Conservation (phyloP, 2,113 vertebrate genomes). For the Ibidorhyncha struthersii region DNA sequence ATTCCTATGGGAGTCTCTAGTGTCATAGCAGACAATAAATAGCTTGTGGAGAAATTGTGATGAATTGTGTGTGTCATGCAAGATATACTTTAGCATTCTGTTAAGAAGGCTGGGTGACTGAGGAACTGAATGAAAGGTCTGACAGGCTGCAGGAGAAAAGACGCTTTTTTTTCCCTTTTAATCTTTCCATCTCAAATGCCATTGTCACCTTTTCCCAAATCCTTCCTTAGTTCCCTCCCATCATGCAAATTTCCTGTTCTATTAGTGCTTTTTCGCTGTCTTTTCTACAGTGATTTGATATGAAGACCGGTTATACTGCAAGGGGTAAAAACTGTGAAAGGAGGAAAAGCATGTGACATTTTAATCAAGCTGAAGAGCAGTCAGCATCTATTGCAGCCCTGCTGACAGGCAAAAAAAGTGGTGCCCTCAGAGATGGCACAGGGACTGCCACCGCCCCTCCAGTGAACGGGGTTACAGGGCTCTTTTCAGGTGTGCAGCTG, state of each 20-base stretch:
- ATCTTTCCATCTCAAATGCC: not conserved
- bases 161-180: fast-evolving
- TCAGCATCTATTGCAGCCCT: not conserved
- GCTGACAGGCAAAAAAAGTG: not conserved
- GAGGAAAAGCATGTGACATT: not conserved
- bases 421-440: not conserved
- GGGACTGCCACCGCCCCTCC: fast-evolving
- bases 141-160: not conserved
- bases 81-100: not conserved
- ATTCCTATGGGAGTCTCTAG: not conserved
- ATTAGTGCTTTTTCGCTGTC: fast-evolving
- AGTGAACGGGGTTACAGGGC: fast-evolving
- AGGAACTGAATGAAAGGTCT: not conserved
- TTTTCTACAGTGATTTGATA: not conserved
- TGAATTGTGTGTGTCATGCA: not conserved
- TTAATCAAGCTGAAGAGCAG: not conserved
- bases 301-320: not conserved
- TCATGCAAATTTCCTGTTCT: not conserved
- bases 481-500: not conserved
- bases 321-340: not conserved
- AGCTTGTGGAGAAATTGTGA: not conserved
- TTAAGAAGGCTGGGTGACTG: not conserved
- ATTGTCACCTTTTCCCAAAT: not conserved
- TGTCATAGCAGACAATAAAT: not conserved
- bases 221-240: not conserved